phyloP scores from a whole-genome alignment of 1,140 invertebrate species.

The Vanessa tameamea region DNA sequence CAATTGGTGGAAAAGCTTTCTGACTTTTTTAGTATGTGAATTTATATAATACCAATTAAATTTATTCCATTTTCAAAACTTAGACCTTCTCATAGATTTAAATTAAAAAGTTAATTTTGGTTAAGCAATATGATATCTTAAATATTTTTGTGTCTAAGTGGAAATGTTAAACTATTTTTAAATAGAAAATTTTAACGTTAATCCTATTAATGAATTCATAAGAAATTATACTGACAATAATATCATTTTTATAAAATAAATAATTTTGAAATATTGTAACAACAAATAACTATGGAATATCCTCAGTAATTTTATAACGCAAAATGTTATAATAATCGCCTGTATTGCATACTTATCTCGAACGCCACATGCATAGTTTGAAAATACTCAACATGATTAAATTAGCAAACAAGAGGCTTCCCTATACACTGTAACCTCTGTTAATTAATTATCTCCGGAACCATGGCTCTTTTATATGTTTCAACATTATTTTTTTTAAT shows the following conservation, averaged over 20 bases:
- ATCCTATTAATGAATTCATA: not conserved
- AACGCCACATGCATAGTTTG: constrained; percentile 16
- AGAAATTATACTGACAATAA: not conserved
- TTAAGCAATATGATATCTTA: no score
- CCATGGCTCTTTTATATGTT: constrained; percentile 10
- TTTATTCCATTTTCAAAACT: no score
- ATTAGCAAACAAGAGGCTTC: constrained; percentile 28
- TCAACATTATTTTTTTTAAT: constrained; percentile 45
- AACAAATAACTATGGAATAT: not conserved
- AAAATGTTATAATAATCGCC: constrained; percentile 4
- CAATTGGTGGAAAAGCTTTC: not conserved
- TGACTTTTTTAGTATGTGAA: no score
- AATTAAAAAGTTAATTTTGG: no score
- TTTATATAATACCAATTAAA: no score
- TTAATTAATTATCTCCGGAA: constrained; percentile 45
- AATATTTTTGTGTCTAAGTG: no score
- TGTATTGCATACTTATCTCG: constrained; percentile 8
- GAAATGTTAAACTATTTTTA: no score
- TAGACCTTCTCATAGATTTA: no score
- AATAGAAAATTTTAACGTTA: no score
- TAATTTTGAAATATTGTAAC: no score
- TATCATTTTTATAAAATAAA: no score
- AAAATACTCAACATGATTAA: constrained; percentile 29
- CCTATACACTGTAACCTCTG: constrained; percentile 18
- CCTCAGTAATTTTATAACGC: not conserved